Conservation (phyloP, 64 coral and sea anemone species). For the Cladopsammia gracilis region DNA sequence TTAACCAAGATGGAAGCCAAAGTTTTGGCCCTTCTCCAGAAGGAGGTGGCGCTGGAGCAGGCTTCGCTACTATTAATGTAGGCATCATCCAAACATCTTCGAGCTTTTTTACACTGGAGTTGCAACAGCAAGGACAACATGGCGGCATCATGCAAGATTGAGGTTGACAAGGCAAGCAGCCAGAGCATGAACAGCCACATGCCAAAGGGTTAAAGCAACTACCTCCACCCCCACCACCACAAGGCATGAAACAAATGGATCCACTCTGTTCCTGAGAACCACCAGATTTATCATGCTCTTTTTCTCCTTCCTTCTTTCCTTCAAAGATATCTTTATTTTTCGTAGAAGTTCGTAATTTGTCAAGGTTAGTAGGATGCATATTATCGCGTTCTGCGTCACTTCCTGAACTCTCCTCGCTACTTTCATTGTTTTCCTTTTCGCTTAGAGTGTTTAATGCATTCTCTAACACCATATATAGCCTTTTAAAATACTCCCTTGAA, state of each 20-base stretch:
- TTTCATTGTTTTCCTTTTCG: slow-evolving; percentile 41
- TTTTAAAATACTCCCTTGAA: slow-evolving; percentile 51
- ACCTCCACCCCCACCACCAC: slow-evolving; percentile 31
- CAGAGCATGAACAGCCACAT: slow-evolving; percentile 55
- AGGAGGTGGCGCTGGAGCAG: slow-evolving; percentile 52
- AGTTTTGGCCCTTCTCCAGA: slow-evolving; percentile 23
- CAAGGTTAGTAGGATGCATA: background rate
- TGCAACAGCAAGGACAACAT: slow-evolving; percentile 82
- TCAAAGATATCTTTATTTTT: background rate
- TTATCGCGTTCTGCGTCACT: background rate
- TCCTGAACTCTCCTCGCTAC: background rate
- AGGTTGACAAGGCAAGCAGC: slow-evolving; percentile 45
- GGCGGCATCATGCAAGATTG: slow-evolving; percentile 77
- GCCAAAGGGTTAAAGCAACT: slow-evolving; percentile 56
- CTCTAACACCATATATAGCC: slow-evolving; percentile 68
- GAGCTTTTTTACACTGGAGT: slow-evolving; percentile 61
- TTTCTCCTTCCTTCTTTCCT: background rate
- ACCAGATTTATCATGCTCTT: background rate
- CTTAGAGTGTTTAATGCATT: slow-evolving; percentile 60
- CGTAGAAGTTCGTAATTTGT: background rate
- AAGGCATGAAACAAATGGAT: slow-evolving; percentile 60
- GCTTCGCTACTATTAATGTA: slow-evolving; percentile 77
- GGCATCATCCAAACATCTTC: slow-evolving; percentile 87
- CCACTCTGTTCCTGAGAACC: slow-evolving; percentile 5
- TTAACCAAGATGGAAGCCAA: slow-evolving; percentile 73